Evolutionary conservation across 1,140 invertebrate genomes (phyloP), one percentile per base, ranked within the genome.

Genomic region (Cataglyphis hispanica): DNA sequence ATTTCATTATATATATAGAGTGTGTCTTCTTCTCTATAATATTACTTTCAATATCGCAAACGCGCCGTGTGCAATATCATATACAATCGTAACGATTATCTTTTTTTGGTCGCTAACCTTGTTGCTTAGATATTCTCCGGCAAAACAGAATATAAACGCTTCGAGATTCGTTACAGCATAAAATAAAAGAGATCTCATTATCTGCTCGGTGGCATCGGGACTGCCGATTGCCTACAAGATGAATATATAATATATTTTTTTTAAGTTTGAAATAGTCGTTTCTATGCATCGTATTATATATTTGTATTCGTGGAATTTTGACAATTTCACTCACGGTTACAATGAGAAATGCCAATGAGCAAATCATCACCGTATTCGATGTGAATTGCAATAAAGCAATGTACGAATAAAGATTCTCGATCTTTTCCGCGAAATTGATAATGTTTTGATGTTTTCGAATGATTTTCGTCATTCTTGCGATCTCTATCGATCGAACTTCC

Each of bases 71-170:
- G 6, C 13, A 16, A 13, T 40, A 40, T 43, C 13, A 19, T 72
- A 50, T 50, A 50, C 16, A 7, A 56, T 67, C 0, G 5, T 4
- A 43, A 53, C 50, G 40, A 67, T 67, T 16, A 50, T 66, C 13
- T 13, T 50, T 70, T 50, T 70, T 67, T 10, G 1, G 10, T 69
- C 19, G n/a, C 43, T 78, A 78, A 89, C 86, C 56, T 80, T 85
- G 16, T 75, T 72, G 46, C 61, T 86, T 11, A 90, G 46, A 46
- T 89, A 90, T 80, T 90, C 87, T n/a, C 88, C 88, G 4, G 87
- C 80, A 31, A 86, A 90, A 56, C 87, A 90, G 58, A 88, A 75
- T 63, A 80, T 86, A 63, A 89, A 84, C 25, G 87, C 77, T 50
- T 87, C 87, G 19, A 88, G 61, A 46, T 85, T 87, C 10, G 87